Base-by-base conservation (phyloP, 2,888 invertebrate species). In the Abrostola triplasia region DNA sequence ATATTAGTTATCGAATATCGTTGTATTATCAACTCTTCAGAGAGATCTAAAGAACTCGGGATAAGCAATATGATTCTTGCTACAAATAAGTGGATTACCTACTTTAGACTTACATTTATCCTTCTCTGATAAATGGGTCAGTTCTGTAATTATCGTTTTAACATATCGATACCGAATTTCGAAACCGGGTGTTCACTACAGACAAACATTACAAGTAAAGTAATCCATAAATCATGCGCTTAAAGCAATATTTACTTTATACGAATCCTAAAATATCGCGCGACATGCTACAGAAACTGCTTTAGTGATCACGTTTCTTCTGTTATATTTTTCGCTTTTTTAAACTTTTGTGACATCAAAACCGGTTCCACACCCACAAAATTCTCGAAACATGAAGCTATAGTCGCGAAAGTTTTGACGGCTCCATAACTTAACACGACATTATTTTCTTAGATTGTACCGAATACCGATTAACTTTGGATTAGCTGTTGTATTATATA, bases 181-280 rank as follows among this genome's bases (percentile, higher is more conserved):
- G 83, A 84, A 82, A 84, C 81, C 70, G 74, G 58, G 68, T 76
- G 80, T 77, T 80, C 73, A 68, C 47, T 49, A 79, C 71, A 71
- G 66, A 80, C 83, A 87, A 88, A 88, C 87, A 86, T 80, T 82
- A 79, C 82, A 84, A 85, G 84, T 86, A 81, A 85, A 88, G 89
- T 87, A 88, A 88, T 86, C 81, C 84, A 90, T 91, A 88, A 91
- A 92, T 90, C 89, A 89, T 79, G 70, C 70, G 82, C 81, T 83
- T 84, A 82, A 76, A 86, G 82, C 83, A 89, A 91, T 89, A 90
- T 92, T 91, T 90, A 87, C 85, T 70, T 85, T 88, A 86, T 70
- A 79, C 71, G 72, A 80, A 87, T 85, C 80, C 85, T 73, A 88
- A 90, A 90, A 88, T 88, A 88, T 83, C 84, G 69, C 75, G 83